A percentile compares a stretch with the other conserved stretches of the same genome.
Conservation (phyloP, 2,113 vertebrate genomes). For the Panurus biarmicus region DNA sequence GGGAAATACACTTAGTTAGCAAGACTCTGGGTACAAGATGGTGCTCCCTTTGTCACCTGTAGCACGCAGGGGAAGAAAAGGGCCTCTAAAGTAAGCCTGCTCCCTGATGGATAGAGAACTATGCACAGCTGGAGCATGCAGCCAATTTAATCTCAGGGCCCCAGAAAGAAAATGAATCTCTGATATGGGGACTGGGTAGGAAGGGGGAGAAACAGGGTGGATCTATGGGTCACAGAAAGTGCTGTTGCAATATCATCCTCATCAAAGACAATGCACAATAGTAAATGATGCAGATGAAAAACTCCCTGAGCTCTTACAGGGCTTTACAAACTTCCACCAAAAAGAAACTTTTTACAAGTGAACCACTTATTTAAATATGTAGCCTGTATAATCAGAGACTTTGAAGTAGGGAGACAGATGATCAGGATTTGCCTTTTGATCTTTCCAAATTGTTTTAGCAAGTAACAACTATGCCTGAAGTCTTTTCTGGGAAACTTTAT, state of each 20-base stretch:
- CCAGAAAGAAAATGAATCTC: not conserved
- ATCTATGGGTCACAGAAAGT: not conserved
- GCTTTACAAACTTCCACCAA: not conserved
- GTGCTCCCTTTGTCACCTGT: not conserved
- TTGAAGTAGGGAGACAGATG: conserved; percentile 68
- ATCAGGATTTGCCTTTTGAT: conserved; percentile 68
- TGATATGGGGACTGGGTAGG: not conserved
- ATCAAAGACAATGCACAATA: not conserved
- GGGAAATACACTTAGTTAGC: not conserved
- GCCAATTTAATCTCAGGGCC: not conserved
- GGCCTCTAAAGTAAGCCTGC: not conserved
- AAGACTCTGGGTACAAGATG: not conserved
- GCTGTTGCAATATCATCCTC: not conserved
- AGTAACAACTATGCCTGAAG: conserved; percentile 52
- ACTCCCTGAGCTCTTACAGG: not conserved
- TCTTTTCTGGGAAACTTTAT: conserved; percentile 53
- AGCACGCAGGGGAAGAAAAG: not conserved
- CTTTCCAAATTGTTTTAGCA: conserved; percentile 66
- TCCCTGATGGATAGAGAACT: not conserved
- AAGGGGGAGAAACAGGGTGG: not conserved
- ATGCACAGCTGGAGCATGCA: not conserved
- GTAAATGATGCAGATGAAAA: not conserved
- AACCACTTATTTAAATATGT: conserved; percentile 60
- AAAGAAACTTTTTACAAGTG: conserved; percentile 28
- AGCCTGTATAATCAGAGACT: conserved; percentile 61